These are phyloP conservation scores for Cygnus atratus DNA, from an alignment of 2,113 vertebrate genomes.

Conservation along the genomic window DNA sequence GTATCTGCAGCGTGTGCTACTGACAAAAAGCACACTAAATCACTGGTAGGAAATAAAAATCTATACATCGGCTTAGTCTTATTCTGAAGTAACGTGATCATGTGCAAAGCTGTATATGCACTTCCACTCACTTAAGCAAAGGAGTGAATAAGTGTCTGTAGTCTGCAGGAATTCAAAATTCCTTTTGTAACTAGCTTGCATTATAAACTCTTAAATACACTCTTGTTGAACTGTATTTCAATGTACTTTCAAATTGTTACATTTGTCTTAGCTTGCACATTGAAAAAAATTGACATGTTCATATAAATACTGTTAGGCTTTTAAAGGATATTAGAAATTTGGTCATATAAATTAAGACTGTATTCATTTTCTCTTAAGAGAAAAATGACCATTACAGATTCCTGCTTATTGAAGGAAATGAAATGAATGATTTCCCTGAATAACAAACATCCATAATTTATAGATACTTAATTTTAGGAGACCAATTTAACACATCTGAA, in stretches of 20 bases:
- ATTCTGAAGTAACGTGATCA: background rate
- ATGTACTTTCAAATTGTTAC: background rate
- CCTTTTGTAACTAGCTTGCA: background rate
- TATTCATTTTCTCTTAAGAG: slow-evolving; percentile 25
- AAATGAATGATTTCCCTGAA: slow-evolving; percentile 49
- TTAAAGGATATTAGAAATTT: slow-evolving; percentile 46
- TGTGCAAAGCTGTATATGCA: background rate
- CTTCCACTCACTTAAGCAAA: background rate
- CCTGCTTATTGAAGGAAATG: slow-evolving; percentile 19
- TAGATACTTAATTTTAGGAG: slow-evolving; percentile 60
- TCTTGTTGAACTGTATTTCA: background rate
- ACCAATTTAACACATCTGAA: slow-evolving; percentile 65
- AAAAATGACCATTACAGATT: slow-evolving; percentile 40
- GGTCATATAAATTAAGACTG: slow-evolving; percentile 5
- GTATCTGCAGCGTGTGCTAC: background rate
- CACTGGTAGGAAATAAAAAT: background rate
- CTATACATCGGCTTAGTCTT: background rate
- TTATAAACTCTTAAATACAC: background rate
- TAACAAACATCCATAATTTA: slow-evolving; percentile 64
- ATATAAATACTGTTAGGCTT: slow-evolving; percentile 30
- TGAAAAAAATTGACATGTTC: background rate
- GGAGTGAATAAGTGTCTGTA: background rate
- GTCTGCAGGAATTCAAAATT: background rate
- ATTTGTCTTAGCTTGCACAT: slow-evolving; percentile 11
- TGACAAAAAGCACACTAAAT: background rate